Evolutionary conservation across 1,140 invertebrate genomes (phyloP), one percentile per base, ranked within the genome.

Genomic region (Microplitis mediator): DNA sequence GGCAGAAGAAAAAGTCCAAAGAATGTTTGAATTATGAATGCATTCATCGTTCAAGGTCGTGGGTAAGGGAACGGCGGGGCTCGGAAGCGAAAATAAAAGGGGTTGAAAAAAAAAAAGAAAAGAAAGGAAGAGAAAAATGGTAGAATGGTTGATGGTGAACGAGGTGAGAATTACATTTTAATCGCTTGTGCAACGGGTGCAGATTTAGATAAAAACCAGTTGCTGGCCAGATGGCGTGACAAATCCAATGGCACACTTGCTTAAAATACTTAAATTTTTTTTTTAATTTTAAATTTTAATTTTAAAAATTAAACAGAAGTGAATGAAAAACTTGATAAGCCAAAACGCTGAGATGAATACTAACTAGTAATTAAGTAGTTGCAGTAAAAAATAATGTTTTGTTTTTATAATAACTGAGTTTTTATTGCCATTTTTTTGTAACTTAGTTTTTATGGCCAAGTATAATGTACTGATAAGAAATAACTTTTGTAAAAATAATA

Each of bases 1-100:
- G 45, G 13, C 13, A 13, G 32, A 45, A 9, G 35, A 16, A n/a
- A 50, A 9, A 52, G 16, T 16, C 31, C 2, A 64, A 13, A 52
- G 39, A 13, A 8, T 13, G 36, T 68, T 68, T 68, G 66, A 68
- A 68, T 68, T 68, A 68, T 68, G 54, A n/a, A 66, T 66, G 50
- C 23, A 66, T 66, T 54, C 52, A 58, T 58, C 23, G 51, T 54
- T 3, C 32, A 68, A 60, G 32, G 54, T 45, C 36, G 45, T 14
- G 11, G 68, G n/a, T 45, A 50, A 66, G 23, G 39, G n/a, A 67
- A 36, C 50, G 11, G 8, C 5, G 5, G 11, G n/a, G 39, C 8
- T 50, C 3, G 13, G 32, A 11, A 1, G n/a, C 34, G n/a, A 39
- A 61, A 61, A 45, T 14, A 50, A 39, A 61, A 60, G 45, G 14